These are phyloP conservation scores for Sternotherus odoratus DNA, from an alignment of 2,797 vertebrate genomes.

Conservation along the genomic window DNA sequence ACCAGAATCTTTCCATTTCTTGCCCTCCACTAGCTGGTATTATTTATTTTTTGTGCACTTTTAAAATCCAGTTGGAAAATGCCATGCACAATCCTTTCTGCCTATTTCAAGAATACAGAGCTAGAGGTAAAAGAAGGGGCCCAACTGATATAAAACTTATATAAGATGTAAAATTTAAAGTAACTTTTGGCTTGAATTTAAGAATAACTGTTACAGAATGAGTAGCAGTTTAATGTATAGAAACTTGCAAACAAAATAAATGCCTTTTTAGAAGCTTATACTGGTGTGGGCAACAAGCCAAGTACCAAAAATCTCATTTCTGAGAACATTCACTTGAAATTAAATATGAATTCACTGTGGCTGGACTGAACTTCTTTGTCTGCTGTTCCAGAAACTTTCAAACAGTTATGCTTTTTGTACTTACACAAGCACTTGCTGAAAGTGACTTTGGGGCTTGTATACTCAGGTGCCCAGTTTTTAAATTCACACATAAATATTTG, in stretches of 20 bases:
- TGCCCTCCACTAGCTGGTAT: not conserved
- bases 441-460: not conserved
- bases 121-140: not conserved
- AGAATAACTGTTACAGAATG: not conserved
- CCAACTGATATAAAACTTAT: not conserved
- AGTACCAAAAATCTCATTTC: not conserved
- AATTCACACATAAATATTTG: not conserved
- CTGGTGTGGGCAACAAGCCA: not conserved
- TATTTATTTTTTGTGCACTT: not conserved
- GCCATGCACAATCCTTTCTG: not conserved
- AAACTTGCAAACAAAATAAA: not conserved
- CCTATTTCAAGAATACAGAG: not conserved
- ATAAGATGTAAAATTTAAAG: not conserved
- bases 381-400: not conserved
- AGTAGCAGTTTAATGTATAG: not conserved
- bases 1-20: not conserved
- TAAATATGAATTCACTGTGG: not conserved
- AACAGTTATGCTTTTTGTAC: not conserved
- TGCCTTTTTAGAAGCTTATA: not conserved
- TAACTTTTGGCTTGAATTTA: not conserved
- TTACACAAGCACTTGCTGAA: not conserved
- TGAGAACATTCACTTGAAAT: not conserved
- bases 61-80: not conserved
- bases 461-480: not conserved
- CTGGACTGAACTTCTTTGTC: not conserved